phyloP scores from a whole-genome alignment of 1,140 invertebrate genomes.

The Ceratitis capitata region DNA sequence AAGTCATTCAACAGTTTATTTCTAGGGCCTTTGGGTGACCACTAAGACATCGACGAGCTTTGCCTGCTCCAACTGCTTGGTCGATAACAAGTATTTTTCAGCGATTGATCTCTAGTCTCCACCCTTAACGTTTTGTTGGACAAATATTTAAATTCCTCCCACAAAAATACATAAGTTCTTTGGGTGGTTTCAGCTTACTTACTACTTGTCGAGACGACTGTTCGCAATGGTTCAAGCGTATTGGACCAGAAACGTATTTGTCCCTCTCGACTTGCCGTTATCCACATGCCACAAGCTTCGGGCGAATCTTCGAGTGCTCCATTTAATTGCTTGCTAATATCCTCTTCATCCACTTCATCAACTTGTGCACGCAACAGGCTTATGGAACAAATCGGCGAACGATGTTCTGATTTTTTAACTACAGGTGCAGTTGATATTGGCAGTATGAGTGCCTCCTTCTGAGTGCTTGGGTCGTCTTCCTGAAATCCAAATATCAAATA shows the following conservation, averaged over 20 bases:
- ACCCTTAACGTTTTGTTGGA: too few species aligned
- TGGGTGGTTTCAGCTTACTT: slow-evolving; percentile 62
- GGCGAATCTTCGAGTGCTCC: slow-evolving; percentile 52
- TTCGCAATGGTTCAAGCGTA: slow-evolving; percentile 71
- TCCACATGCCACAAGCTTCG: slow-evolving; percentile 71
- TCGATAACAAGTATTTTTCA: too few species aligned
- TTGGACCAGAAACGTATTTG: slow-evolving; percentile 76
- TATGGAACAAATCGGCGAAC: slow-evolving; percentile 68
- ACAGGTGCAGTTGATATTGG: slow-evolving; percentile 70
- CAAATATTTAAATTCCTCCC: too few species aligned
- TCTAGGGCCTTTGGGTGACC: too few species aligned
- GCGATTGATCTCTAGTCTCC: too few species aligned
- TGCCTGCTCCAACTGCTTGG: too few species aligned
- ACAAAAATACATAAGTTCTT: too few species aligned
- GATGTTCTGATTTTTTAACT: slow-evolving; percentile 71
- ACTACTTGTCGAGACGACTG: slow-evolving; percentile 71
- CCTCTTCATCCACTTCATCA: slow-evolving; percentile 43
- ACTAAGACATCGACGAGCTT: too few species aligned
- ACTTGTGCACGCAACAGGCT: slow-evolving; percentile 69
- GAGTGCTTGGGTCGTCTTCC: slow-evolving; percentile 69
- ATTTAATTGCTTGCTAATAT: slow-evolving; percentile 47
- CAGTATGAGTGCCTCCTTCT: slow-evolving; percentile 69
- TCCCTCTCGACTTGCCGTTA: slow-evolving; percentile 76
- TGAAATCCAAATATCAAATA: slow-evolving; percentile 74
- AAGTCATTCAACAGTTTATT: too few species aligned